phyloP scores from a whole-genome alignment of 37 sponge, comb jelly and placozoan species.

The Aplysina aerophoba region DNA sequence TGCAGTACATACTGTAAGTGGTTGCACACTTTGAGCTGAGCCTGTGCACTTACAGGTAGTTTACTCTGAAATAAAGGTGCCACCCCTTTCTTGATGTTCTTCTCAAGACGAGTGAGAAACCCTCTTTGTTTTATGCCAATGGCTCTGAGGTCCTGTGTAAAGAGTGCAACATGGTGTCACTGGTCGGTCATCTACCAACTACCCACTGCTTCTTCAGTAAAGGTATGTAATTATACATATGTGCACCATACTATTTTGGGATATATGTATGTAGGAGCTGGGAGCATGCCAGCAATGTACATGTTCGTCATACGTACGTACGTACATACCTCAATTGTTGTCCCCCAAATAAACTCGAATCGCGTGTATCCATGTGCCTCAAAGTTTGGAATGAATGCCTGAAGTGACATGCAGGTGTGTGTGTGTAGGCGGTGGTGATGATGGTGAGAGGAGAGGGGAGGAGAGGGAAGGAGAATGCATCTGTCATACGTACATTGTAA shows the following conservation, averaged over 20 bases:
- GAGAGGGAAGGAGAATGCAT: too few species aligned
- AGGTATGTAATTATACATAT: too few species aligned
- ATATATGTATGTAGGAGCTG: too few species aligned
- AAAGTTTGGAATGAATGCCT: slow-evolving; percentile 50
- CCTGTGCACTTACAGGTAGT: slow-evolving; percentile 52
- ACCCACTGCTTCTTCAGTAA: too few species aligned
- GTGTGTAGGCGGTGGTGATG: too few species aligned
- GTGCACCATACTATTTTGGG: too few species aligned
- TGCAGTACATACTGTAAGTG: too few species aligned
- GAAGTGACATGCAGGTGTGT: not conserved
- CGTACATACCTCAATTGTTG: slow-evolving; percentile 28
- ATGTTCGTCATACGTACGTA: not conserved
- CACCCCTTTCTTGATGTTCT: slow-evolving; percentile 57
- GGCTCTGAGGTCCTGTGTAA: slow-evolving; percentile 56
- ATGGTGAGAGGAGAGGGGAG: too few species aligned
- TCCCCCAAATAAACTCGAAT: slow-evolving; percentile 49
- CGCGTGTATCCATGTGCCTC: slow-evolving; percentile 58
- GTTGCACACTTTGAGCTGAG: too few species aligned
- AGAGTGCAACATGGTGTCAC: not conserved
- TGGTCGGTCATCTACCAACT: too few species aligned
- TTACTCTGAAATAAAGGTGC: slow-evolving; percentile 43
- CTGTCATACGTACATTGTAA: too few species aligned
- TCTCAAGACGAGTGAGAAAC: slow-evolving; percentile 49
- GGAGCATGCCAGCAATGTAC: too few species aligned
- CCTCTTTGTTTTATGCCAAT: slow-evolving; percentile 75